phyloP scores from a whole-genome alignment of 1,140 invertebrate genomes.

The Heliconius melpomene region DNA sequence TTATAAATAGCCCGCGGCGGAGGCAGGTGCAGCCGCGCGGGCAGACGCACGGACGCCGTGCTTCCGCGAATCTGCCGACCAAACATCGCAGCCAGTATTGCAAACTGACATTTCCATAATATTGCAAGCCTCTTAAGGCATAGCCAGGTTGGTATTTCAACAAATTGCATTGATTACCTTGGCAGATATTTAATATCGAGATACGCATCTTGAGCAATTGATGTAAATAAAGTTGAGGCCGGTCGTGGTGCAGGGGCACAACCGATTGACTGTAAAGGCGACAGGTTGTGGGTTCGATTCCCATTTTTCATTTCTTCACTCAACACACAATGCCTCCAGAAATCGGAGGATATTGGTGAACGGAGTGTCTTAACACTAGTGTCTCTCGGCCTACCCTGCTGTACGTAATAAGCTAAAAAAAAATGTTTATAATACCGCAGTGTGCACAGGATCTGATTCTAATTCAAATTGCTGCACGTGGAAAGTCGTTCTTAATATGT shows the following conservation, averaged over 20 bases:
- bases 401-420: too few relatives aligned
- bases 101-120: slow-evolving; percentile 35
- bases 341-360: too few relatives aligned
- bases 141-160: slow-evolving; percentile 41
- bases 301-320: too few relatives aligned
- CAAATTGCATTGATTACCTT: slow-evolving; percentile 50
- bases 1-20: slow-evolving; percentile 73
- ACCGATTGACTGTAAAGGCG: too few relatives aligned
- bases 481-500: slow-evolving; percentile 21
- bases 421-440: slow-evolving; percentile 31
- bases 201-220: slow-evolving; percentile 41
- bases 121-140: slow-evolving; percentile 41
- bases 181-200: slow-evolving; percentile 44
- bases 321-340: too few relatives aligned
- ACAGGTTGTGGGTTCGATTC: too few relatives aligned
- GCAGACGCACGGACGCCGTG: slow-evolving; percentile 72
- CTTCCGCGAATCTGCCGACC: slow-evolving; percentile 66
- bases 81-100: slow-evolving; percentile 43
- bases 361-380: too few relatives aligned
- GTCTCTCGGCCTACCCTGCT: too few relatives aligned
- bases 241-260: too few relatives aligned
- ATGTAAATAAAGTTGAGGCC: slow-evolving; percentile 33
- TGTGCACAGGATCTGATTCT: slow-evolving; percentile 21
- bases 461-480: slow-evolving; percentile 28
- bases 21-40: slow-evolving; percentile 61